These are phyloP conservation scores for Zootermopsis nevadensis DNA, from an alignment of 2,888 invertebrate species.

Conservation along the genomic window DNA sequence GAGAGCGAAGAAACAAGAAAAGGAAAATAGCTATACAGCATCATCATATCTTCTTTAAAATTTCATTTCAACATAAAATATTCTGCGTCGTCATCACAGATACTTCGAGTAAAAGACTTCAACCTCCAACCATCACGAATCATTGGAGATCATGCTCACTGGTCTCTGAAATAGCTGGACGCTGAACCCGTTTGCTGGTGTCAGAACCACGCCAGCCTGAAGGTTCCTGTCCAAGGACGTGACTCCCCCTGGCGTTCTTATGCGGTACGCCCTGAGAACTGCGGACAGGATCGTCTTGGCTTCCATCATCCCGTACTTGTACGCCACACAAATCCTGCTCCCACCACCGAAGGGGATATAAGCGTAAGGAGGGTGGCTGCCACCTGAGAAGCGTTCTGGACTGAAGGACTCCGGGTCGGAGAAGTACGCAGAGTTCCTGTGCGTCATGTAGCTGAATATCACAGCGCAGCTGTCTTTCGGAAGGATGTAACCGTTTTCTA, in stretches of 20 bases:
- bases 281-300: background rate
- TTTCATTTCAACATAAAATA: too few species aligned
- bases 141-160: background rate
- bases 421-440: background rate
- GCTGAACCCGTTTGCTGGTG: background rate
- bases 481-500: background rate
- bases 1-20: too few species aligned
- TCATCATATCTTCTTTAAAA: too few species aligned
- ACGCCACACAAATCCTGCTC: background rate
- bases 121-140: background rate
- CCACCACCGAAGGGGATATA: slow-evolving; percentile 5
- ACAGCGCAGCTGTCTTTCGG: background rate
- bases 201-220: background rate
- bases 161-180: background rate
- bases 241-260: background rate
- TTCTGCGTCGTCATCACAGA: too few species aligned
- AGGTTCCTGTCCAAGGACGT: background rate
- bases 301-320: background rate
- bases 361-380: background rate
- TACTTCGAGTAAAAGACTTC: too few species aligned
- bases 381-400: background rate
- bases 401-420: background rate
- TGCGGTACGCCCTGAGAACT: background rate
- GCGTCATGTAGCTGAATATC: background rate
- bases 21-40: too few species aligned